These are phyloP conservation scores for Pogonus chalceus DNA, from an alignment of 1,140 invertebrate genomes.

Conservation along the genomic window DNA sequence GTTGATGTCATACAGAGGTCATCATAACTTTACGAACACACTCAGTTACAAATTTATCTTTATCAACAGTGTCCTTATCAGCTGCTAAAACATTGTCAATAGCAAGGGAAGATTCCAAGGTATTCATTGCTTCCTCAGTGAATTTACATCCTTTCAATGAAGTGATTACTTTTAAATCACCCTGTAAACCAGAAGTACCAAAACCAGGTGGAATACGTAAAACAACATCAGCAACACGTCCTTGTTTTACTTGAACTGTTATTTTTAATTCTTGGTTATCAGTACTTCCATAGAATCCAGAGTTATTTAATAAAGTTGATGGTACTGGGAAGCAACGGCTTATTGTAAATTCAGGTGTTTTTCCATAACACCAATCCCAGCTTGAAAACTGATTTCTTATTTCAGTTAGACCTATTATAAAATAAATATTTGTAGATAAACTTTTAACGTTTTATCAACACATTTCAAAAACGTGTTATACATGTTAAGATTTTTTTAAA, in stretches of 20 bases:
- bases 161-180: conserved; percentile 27
- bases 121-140: conserved; percentile 25
- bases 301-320: conserved; percentile 10
- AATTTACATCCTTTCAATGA: conserved; percentile 28
- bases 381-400: conserved; percentile 55
- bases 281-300: conserved; percentile 11
- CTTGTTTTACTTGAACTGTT: conserved; percentile 28
- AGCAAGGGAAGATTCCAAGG: conserved; percentile 23
- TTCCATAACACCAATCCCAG: conserved; percentile 86
- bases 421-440: not conserved
- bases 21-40: conserved; percentile 28
- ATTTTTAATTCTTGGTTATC: conserved; percentile 22
- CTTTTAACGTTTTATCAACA: too few relatives aligned
- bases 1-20: conserved; percentile 7
- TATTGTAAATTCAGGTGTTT: conserved; percentile 74
- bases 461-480: too few relatives aligned
- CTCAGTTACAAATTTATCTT: conserved; percentile 29
- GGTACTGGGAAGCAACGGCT: conserved; percentile 25
- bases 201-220: conserved; percentile 27
- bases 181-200: conserved; percentile 24
- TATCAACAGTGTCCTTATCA: conserved; percentile 15
- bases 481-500: too few relatives aligned
- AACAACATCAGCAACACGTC: conserved; percentile 26
- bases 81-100: conserved; percentile 12
- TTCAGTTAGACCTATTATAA: conserved; percentile 49